Base-by-base conservation (phyloP, 2,888 invertebrate genomes). In the Caenorhabditis sp. region DNA sequence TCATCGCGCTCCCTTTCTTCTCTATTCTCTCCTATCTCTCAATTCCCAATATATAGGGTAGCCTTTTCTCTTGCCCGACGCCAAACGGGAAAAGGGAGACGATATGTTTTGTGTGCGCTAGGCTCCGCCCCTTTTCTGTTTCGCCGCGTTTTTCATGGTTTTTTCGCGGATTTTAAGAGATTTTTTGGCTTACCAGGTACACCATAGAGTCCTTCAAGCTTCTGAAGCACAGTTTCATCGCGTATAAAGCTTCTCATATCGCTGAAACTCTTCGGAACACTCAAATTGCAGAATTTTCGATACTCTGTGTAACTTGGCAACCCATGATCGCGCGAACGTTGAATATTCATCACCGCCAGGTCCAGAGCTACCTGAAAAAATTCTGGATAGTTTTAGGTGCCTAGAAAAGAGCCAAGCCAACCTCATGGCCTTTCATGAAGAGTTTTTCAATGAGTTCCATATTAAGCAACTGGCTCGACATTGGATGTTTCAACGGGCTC, bases 291-390 rank as follows among this genome's bases (percentile, higher is more conserved):
- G 81, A 92, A 91, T 82, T 92, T 90, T 12, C 99, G 91, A 91
- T 94, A 99, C 83, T 93, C 93, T 63, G 93, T 92, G 86, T 97
- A 99, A 12, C 84, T 83, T 0, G 95, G 90, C 67, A 99, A 91
- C 0, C 93, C 97, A 88, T 97, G 97, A 88, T 97, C 97, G 63
- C 97, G 90, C 0, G 93, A 93, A 83, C 97, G 90, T 88, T 99
- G 97, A 72, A 97, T 93, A 85, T 97, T 97, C 89, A 97, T 93
- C 0, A 96, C 94, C 0, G 96, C 97, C 80, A 99, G 90, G 89
- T 99, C 97, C 38, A 97, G 90, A 36, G 97, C 95, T 0, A 87
- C 84, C 97, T 95, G 63, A 87, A 88, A 62, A 31, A 12, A 3
- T 23, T 27, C 17, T 8, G 21, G 27, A 21, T n/a, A 14, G 8